Evolutionary conservation across 35 echinoderm and acorn worm genomes (phyloP), one percentile per base, ranked within the genome.

Genomic region (Anneissia japonica): DNA sequence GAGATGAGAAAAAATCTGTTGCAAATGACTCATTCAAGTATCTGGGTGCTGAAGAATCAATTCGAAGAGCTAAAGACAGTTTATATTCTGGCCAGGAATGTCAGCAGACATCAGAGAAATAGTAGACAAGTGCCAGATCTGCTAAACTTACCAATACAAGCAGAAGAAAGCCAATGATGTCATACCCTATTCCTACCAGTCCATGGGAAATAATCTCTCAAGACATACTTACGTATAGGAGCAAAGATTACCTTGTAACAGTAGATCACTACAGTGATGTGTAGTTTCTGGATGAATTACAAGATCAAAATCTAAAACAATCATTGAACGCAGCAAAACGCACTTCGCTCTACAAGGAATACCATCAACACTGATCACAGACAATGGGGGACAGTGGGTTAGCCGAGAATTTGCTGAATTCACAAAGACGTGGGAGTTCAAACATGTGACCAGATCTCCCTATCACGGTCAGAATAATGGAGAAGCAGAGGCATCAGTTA

Each of bases 21-120:
- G 35, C 33, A 73, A 30, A 39, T 46, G n/a, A 32, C 46, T 2
- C 89, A 91, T 40, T 75, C 56, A 26, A 31, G 2, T 88, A 94
- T 41, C 89, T 82, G 23, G 85, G 88, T 30, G 51, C 84, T 37
- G 93, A 91, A n/a, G 84, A 88, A 28, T 86, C 88, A 37, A 32
- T 94, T 5, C 13, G 88, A 51, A 46, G 89, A 38, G 93, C 88
- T 39, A 36, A 81, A 30, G 87, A 93, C 40, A n/a, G n/a, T 55
- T 81, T 4, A 74, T 93, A 4, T 92, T 84, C 37, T 92, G 86
- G 91, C 86, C 86, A 32, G 77, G 90, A 17, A 92, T 92, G 84
- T 2, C 77, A 74, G 75, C 45, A 38, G 85, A 92, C 11, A 82
- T 92, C 28, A 88, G 75, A 73, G 74, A 64, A 23, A 79, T 26